Evolutionary conservation across 1,140 invertebrate species (phyloP), one percentile per base, ranked within the genome.

Genomic region (Papilio xuthus): DNA sequence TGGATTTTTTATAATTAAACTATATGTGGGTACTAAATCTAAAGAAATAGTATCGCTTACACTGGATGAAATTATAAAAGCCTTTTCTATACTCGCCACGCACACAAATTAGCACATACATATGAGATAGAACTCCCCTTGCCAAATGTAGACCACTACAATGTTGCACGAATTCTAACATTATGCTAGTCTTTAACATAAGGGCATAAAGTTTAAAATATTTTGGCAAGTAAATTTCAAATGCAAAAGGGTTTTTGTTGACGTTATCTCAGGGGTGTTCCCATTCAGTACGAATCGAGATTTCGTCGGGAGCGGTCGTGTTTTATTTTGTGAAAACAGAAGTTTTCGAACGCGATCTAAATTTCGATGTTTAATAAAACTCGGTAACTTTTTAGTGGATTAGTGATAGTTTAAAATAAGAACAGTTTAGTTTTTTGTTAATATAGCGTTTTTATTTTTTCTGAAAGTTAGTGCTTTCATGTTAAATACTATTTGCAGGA

Each of bases 61-160:
- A 63, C 28, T 76, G 53, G 74, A 76, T 26, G 13, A 60, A 32
- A 63, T 32, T 10, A 76, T 63, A 26, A 76, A 42, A 73, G 50
- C 32, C 3, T 77, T 78, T 81, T 77, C 83, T 76, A 41, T 63
- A 76, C 80, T 83, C 86, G 82, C 82, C 82, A 77, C 81, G 82
- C 83, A 84, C 81, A 86, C 83, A 90, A 89, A 90, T 90, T 88
- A 90, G 83, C 84, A 73, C 74, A 83, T 86, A 84, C 85, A 84
- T 86, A 88, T 88, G 83, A 85, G 82, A 90, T 86, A 83, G 83
- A 83, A 81, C 81, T 80, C 77, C 82, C 81, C 83, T 76, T 60
- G 37, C 50, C 81, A 87, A 86, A 86, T 88, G 83, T 79, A 81
- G 79, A 83, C 80, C 78, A 81, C 69, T 71, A 82, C 78, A 79